Percentiles rank a stretch among this genome's conserved stretches.
Conservation (phyloP, 2,113 vertebrate species). For the Crotalus tigris region DNA sequence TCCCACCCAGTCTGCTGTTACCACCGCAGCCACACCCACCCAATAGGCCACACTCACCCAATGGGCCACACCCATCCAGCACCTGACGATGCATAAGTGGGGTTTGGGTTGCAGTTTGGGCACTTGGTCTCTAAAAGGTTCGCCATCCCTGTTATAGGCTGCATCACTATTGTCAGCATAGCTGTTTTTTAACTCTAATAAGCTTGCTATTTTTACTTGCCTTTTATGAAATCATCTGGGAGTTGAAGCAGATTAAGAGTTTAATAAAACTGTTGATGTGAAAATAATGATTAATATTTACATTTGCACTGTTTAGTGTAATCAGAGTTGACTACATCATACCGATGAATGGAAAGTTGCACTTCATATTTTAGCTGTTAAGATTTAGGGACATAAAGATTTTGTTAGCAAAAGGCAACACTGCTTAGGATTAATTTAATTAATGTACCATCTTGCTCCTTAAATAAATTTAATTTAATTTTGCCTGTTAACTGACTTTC, state of each 20-base stretch:
- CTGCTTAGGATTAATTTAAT: neutral
- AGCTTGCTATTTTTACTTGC: neutral
- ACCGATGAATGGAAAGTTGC: neutral
- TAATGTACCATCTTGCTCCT: neutral
- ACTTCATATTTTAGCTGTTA: neutral
- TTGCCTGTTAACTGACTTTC: neutral
- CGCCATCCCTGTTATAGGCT: neutral
- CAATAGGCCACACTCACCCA: too few species aligned
- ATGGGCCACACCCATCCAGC: too few species aligned
- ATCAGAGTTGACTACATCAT: neutral
- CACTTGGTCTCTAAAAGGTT: too few species aligned
- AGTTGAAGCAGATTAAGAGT: neutral
- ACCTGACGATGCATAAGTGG: too few species aligned
- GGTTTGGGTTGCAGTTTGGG: too few species aligned
- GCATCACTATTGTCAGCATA: neutral
- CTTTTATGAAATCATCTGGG: neutral
- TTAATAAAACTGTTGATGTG: neutral
- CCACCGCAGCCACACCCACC: too few species aligned
- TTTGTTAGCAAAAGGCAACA: neutral
- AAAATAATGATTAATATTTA: neutral
- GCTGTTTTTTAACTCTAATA: neutral
- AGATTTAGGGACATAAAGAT: neutral
- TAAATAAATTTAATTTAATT: neutral
- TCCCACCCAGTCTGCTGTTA: too few species aligned
- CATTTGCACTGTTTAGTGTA: neutral